Conservation (phyloP, 2,113 vertebrate genomes). For the Esox niger region DNA sequence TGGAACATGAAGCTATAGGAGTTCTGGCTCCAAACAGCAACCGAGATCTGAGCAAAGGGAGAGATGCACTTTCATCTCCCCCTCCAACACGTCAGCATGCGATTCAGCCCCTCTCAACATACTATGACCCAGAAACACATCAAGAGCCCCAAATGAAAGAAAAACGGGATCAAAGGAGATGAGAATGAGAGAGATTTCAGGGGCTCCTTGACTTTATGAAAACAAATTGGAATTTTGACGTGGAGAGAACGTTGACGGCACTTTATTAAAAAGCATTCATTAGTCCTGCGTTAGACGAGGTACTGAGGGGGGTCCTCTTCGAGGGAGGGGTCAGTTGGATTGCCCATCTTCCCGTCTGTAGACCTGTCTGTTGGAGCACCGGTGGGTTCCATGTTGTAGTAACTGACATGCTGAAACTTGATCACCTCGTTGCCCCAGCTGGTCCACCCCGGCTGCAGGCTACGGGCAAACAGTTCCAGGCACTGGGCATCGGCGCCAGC, state of each 20-base stretch:
- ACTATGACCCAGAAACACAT: conserved; percentile 29
- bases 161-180: conserved; percentile 49
- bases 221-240: conserved; percentile 15
- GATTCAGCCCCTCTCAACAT: conserved; percentile 34
- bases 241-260: not conserved
- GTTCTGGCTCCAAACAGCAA: conserved; percentile 36
- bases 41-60: conserved; percentile 19
- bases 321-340: not conserved
- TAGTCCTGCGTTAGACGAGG: not conserved
- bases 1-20: not conserved
- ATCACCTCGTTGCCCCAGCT: conserved; percentile 98
- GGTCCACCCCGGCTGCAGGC: conserved; percentile 90
- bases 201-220: conserved; percentile 38
- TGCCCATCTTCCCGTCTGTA: not conserved
- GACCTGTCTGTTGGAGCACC: not conserved
- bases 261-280: not conserved
- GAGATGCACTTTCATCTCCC: conserved; percentile 61
- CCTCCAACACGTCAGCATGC: conserved; percentile 34
- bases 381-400: conserved; percentile 62
- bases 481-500: conserved; percentile 69
- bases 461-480: conserved; percentile 93
- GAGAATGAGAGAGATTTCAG: conserved; percentile 14
- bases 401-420: conserved; percentile 89
- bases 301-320: not conserved
- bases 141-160: conserved; percentile 30